Evolutionary conservation across 2,797 vertebrate genomes (phyloP).

Genomic region (Phylloscopus collybita): DNA sequence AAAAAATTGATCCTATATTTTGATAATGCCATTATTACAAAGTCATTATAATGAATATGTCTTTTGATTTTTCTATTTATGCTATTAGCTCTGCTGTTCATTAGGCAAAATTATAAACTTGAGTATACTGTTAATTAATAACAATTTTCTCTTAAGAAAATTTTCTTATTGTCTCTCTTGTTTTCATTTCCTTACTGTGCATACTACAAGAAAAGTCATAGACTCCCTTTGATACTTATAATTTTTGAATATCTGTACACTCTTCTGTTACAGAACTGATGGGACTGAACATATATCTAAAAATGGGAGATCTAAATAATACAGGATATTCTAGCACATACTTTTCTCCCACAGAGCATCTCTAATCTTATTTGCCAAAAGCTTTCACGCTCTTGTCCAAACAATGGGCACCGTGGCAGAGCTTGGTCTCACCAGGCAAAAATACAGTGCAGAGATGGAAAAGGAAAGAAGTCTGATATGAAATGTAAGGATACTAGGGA

Average conservation of each 20-base stretch:
- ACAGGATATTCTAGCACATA: not conserved
- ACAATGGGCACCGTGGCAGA: not conserved
- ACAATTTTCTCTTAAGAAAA: not conserved
- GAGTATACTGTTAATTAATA: not conserved
- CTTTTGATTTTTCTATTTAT: not conserved
- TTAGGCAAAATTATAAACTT: not conserved
- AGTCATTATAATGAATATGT: not conserved
- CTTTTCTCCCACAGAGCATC: not conserved
- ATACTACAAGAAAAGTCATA: not conserved
- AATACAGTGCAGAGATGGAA: not conserved
- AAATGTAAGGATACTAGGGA: not conserved
- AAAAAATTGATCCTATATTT: not conserved
- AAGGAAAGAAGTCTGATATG: not conserved
- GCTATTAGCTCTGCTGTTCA: not conserved
- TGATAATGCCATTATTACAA: not conserved
- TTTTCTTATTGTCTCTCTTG: not conserved
- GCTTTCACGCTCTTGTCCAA: not conserved
- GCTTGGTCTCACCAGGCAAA: not conserved
- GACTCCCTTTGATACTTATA: not conserved
- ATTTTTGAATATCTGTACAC: conserved; percentile 6
- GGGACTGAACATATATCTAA: not conserved
- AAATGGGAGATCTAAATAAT: conserved; percentile 6
- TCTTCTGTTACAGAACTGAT: not conserved
- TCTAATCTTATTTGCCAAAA: conserved; percentile 21
- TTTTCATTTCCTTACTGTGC: not conserved